Base-by-base conservation (phyloP, 2,113 vertebrate genomes). In the Dasyornis broadbenti region DNA sequence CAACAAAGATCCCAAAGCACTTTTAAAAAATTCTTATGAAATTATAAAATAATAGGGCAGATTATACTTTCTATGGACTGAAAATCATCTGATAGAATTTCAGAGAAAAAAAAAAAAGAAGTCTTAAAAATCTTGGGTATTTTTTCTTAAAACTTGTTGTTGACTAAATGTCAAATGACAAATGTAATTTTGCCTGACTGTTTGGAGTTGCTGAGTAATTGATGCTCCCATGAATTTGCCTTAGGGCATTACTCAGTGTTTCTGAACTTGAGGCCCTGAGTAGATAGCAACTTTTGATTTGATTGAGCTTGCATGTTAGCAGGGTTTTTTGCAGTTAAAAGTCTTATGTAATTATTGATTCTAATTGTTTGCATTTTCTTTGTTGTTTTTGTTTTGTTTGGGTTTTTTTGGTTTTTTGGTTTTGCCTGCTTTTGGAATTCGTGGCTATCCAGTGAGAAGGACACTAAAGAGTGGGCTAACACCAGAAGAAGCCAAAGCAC, bases 391-490 rank as follows among this genome's bases (percentile, higher is more conserved):
- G 3, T 37, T 66, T 54, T 7, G 40, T 15, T 54, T 60, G 35
- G 90, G 40, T 52, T 65, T 75, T 76, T 66, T 30, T 76, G 10
- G 18, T 42, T 37, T 37, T 47, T 49, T 64, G 12, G 83, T 64
- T 47, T 86, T 31, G 28, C 49, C 39, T 80, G 21, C 42, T 82
- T 89, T 54, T 60, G 92, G 84, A 71, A 76, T 65, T 83, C 63
- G 7, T 45, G 39, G 57, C 65, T 54, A 13, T 45, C 42, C 97
- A 99, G 99, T 99, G 96, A 98, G 99, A 89, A 98, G 99, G 97
- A 99, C 99, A 76, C 98, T 99, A 97, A 99, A 99, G 98, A 99
- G 97, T 0, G 99, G 99, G 86, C 96, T 99, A 97, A 99, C 99
- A 23, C 98, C 99, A 35, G 99, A 99, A 97, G 99, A 99, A 98